Conservation (phyloP, 2,113 vertebrate species). For the Silurus meridionalis region DNA sequence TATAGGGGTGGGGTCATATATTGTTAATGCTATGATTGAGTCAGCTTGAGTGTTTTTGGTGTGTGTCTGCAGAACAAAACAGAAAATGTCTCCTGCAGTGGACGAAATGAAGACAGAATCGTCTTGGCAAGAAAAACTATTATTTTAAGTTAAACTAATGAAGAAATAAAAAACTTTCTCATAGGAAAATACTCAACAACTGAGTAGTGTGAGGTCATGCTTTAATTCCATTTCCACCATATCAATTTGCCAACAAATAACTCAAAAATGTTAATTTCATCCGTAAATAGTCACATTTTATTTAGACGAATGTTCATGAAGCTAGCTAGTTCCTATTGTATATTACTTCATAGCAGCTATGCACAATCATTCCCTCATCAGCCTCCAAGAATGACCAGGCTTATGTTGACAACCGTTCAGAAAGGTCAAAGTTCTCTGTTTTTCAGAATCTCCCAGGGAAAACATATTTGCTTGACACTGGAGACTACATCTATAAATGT, state of each 20-base stretch:
- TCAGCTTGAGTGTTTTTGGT: background rate
- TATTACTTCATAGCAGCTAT: background rate
- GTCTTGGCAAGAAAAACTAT: background rate
- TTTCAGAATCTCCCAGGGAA: too few relatives aligned
- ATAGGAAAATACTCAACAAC: background rate
- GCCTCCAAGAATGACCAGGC: too few relatives aligned
- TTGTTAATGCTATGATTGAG: background rate
- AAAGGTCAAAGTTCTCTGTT: too few relatives aligned
- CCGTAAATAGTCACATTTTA: too few relatives aligned
- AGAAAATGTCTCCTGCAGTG: background rate
- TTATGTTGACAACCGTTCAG: too few relatives aligned
- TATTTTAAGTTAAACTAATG: background rate
- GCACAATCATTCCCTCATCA: background rate
- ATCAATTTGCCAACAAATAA: background rate
- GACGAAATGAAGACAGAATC: background rate
- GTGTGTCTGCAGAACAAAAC: background rate
- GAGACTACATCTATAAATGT: background rate
- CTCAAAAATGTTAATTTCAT: background rate
- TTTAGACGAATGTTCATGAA: background rate
- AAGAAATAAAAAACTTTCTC: background rate
- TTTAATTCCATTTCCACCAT: too few relatives aligned
- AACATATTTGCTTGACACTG: too few relatives aligned
- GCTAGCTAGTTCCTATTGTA: background rate
- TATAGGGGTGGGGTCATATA: background rate
- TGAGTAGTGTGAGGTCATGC: background rate